Percentiles rank a stretch among this genome's conserved stretches.
Evolutionary conservation across 2,888 invertebrate genomes (phyloP).

Genomic region (Volucella bombylans): DNA sequence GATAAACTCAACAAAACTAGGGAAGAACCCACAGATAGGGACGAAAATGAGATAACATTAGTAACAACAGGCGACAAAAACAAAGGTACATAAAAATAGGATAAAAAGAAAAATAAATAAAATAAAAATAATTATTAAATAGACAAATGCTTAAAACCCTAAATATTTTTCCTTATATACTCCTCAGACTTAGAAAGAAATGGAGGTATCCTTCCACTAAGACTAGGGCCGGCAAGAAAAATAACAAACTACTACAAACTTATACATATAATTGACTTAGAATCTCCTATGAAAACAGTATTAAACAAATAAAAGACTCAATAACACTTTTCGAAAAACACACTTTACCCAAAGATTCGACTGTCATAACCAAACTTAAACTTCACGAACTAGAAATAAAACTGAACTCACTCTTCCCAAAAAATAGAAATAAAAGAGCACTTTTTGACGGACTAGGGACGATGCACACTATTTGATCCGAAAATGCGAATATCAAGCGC

Average conservation of each 20-base stretch:
- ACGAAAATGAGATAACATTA: constrained; percentile 3
- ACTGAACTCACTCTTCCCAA: too few species aligned
- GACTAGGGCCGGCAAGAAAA: background rate
- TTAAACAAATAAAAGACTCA: constrained; percentile 13
- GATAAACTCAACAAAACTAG: too few species aligned
- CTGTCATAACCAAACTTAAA: too few species aligned
- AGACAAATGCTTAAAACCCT: too few species aligned
- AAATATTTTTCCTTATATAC: too few species aligned
- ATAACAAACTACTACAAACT: constrained; percentile 5
- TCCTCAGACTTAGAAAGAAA: background rate
- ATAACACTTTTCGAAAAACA: constrained; percentile 12
- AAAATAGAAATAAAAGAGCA: too few species aligned
- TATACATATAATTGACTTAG: constrained; percentile 18
- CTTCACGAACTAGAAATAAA: too few species aligned
- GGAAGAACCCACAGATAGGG: background rate
- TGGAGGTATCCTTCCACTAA: background rate
- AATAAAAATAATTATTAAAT: too few species aligned
- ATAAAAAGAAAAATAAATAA: too few species aligned
- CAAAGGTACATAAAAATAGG: too few species aligned
- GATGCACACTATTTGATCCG: constrained; percentile 10
- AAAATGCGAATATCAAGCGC: background rate
- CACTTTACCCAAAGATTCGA: too few species aligned
- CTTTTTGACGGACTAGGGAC: constrained; percentile 4
- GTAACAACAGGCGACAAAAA: too few species aligned
- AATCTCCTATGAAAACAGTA: constrained; percentile 4